Percentiles rank a stretch among this genome's conserved stretches.
These are phyloP conservation scores for Coelogynopora nodosa DNA, from an alignment of 2,888 invertebrate species.

Conservation along the genomic window DNA sequence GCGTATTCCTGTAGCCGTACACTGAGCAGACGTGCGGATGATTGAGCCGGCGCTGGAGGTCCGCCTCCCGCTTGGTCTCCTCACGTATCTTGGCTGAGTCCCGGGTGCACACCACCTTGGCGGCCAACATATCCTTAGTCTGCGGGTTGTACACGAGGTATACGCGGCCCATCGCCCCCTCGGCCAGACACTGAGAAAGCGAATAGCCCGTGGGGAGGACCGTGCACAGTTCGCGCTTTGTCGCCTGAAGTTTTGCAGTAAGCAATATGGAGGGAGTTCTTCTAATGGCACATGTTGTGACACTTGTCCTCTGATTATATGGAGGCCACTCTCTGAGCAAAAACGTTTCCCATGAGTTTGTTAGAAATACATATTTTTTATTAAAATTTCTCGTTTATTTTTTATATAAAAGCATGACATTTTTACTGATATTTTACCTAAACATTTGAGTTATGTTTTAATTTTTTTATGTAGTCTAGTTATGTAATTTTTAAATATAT, in stretches of 20 bases:
- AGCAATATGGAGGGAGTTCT: too few relatives aligned
- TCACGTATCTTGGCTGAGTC: not conserved
- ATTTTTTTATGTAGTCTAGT: too few relatives aligned
- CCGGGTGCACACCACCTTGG: not conserved
- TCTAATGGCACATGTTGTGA: too few relatives aligned
- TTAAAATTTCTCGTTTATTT: too few relatives aligned
- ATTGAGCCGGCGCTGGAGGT: not conserved
- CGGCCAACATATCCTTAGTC: conserved; percentile 9
- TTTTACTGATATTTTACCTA: too few relatives aligned
- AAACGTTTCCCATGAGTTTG: too few relatives aligned
- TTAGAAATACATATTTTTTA: too few relatives aligned
- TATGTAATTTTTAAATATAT: too few relatives aligned
- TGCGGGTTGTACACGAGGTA: not conserved
- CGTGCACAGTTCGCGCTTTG: not conserved
- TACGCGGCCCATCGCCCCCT: conserved; percentile 40
- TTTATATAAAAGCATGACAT: too few relatives aligned
- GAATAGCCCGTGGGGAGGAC: not conserved
- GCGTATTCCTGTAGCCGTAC: conserved; percentile 13
- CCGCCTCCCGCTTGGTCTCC: not conserved
- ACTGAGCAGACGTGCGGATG: conserved; percentile 12
- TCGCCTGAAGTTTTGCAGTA: not conserved
- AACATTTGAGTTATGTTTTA: too few relatives aligned
- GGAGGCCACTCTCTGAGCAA: too few relatives aligned
- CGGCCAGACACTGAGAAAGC: conserved; percentile 26
- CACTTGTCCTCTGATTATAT: too few relatives aligned